Conservation (phyloP, 2,888 invertebrate species). For the Harpalus rubripes region DNA sequence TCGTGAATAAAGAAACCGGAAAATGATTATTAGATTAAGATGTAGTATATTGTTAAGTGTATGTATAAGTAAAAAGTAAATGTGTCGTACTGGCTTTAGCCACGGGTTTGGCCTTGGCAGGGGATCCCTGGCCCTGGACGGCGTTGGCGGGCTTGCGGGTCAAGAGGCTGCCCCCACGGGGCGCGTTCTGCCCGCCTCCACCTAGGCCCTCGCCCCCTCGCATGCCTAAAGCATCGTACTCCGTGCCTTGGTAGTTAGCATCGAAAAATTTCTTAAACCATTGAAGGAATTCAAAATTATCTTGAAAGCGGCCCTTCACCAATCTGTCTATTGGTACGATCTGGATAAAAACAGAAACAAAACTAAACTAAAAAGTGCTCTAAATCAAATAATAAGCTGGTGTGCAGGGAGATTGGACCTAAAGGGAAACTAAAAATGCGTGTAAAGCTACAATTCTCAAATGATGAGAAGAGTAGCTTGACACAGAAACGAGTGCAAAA, state of each 20-base stretch:
- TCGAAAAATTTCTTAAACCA: constrained; percentile 99
- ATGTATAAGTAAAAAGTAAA: background rate
- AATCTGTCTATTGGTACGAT: constrained; percentile 95
- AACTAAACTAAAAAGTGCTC: constrained; percentile 63
- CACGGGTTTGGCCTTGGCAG: constrained; percentile 79
- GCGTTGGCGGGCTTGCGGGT: constrained; percentile 75
- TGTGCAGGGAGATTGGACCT: background rate
- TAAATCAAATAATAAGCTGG: background rate
- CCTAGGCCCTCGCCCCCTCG: constrained; percentile 93
- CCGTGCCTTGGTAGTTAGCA: constrained; percentile 97
- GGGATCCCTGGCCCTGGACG: constrained; percentile 77
- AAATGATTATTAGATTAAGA: background rate
- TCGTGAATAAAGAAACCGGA: too few species aligned
- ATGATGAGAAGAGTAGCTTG: background rate
- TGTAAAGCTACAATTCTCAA: background rate
- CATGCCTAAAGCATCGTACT: constrained; percentile 94
- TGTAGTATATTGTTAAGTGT: constrained; percentile 20
- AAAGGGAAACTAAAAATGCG: constrained; percentile 12
- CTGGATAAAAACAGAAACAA: constrained; percentile 77
- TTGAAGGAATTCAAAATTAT: constrained; percentile 99
- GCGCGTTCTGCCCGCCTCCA: constrained; percentile 83
- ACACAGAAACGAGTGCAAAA: constrained; percentile 23
- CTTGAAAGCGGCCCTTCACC: constrained; percentile 99
- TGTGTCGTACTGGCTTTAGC: constrained; percentile 78
- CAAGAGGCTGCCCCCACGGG: constrained; percentile 78